Evolutionary conservation across 2,797 vertebrate genomes (phyloP), one percentile per base, ranked within the genome.

Genomic region (Loriculus beryllinus): DNA sequence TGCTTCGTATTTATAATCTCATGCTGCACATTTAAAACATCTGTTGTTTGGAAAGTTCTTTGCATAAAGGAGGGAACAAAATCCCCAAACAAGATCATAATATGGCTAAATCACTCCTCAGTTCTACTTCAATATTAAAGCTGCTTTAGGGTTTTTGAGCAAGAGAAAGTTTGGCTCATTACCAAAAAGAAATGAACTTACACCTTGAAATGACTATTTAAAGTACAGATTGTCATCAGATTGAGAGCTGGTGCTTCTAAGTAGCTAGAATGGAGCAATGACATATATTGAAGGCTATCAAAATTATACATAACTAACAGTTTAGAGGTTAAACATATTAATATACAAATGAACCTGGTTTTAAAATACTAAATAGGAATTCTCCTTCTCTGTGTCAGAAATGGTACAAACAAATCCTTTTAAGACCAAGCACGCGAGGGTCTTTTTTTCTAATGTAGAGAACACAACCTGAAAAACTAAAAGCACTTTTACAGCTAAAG

Each of bases 91-190:
- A 89, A 74, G 64, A 90, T 35, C 49, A 57, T 48, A 74, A 90
- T 39, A 82, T 12, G 14, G 71, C 33, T 79, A 88, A 93, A 93
- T 70, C 18, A 60, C 11, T 88, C 25, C 31, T 77, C 37, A 60
- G 28, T 56, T 82, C 78, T 68, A 86, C 35, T 94, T 95, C 57
- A 31, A 89, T 92, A 96, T 95, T 97, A 94, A 95, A 96, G 92
- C 59, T 93, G 83, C 79, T 96, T 96, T 96, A 63, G 60, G 86
- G 86, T 96, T 97, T 97, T 94, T 89, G 72, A 97, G 83, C 82
- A 93, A 92, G 79, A 96, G 88, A 97, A 96, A 96, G 87, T 96
- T 96, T 97, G 95, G 97, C 91, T 90, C 84, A 77, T 95, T 97
- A 95, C 84, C 77, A 94, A 96, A 95, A 97, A 94, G 92, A 94